Conservation (phyloP, 1,140 invertebrate genomes). For the Paraescarpia echinospica region DNA sequence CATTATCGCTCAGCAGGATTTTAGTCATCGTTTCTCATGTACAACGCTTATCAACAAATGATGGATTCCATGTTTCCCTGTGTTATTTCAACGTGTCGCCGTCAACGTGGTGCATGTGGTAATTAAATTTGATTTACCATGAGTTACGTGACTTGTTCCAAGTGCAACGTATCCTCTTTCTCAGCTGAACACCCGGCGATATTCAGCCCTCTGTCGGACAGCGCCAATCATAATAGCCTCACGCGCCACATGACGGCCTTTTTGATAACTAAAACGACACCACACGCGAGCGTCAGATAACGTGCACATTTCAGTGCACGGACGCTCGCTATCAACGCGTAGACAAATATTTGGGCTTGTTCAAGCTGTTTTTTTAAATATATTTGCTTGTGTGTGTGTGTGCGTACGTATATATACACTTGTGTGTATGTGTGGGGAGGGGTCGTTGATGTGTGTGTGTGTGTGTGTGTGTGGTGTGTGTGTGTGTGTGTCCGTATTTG, state of each 20-base stretch:
- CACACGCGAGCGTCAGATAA: no score
- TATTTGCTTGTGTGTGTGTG: no score
- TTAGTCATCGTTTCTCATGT: neutral
- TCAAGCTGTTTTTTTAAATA: no score
- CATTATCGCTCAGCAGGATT: neutral
- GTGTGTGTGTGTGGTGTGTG: no score
- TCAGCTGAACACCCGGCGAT: neutral
- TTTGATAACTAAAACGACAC: neutral
- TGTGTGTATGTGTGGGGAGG: no score
- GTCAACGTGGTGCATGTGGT: neutral
- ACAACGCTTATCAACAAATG: neutral
- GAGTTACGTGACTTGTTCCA: slow-evolving; percentile 4
- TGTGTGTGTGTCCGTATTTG: no score
- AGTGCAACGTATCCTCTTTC: neutral
- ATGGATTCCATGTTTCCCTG: neutral
- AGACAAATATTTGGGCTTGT: no score
- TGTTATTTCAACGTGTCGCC: neutral
- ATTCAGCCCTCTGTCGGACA: neutral
- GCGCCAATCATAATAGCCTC: neutral
- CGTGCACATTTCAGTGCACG: no score
- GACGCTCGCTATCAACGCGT: no score
- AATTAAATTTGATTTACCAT: neutral
- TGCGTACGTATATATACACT: no score
- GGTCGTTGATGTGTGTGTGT: no score
- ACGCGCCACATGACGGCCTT: neutral